Evolutionary conservation across 2,113 vertebrate species (phyloP), one percentile per base, ranked within the genome.

Genomic region (Gulo gulo): DNA sequence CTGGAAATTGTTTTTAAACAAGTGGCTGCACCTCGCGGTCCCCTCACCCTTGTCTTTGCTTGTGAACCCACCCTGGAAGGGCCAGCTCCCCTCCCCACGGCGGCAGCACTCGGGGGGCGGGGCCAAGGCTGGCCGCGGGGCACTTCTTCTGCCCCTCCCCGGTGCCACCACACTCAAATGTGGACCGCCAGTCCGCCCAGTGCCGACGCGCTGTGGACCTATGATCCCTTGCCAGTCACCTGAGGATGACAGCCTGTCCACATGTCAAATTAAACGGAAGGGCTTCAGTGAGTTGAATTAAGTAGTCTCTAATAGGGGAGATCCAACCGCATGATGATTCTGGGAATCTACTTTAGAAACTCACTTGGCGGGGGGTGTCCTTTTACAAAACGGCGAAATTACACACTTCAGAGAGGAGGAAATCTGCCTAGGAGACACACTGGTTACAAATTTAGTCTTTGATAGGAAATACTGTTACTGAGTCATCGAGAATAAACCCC

Each of bases 301-400:
- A 45, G 21, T 81, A 47, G 67, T 83, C 39, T 81, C 85, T 84
- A 67, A 82, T 29, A 79, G 45, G 47, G 39, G 65, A 69, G 23
- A 52, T 50, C n/a, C 50, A 88, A 83, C 52, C 55, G 45, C 74
- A 83, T 52, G 50, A 69, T 55, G 78, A 84, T 55, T 95, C 84
- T 92, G 59, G 47, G 39, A 87, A 86, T 92, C 36, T 50, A 78
- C 59, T 88, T 67, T 52, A 57, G 71, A 80, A 91, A 85, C 23
- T 85, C n/a, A 20, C 55, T 73, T 55, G 42, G 52, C 1, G 31
- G 36, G 65, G 74, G 31, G 16, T 0, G 34, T 21, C 26, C 39
- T 95, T 88, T 83, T 26, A 78, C 23, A 88, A 96, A 91, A 91
- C 50, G 71, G 59, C 34, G 50, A 84, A 88, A 78, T 95, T 59